A percentile compares a stretch with the other conserved stretches of the same genome.
Evolutionary conservation across 2,113 vertebrate species (phyloP).

Genomic region (Antechinus stuartii): DNA sequence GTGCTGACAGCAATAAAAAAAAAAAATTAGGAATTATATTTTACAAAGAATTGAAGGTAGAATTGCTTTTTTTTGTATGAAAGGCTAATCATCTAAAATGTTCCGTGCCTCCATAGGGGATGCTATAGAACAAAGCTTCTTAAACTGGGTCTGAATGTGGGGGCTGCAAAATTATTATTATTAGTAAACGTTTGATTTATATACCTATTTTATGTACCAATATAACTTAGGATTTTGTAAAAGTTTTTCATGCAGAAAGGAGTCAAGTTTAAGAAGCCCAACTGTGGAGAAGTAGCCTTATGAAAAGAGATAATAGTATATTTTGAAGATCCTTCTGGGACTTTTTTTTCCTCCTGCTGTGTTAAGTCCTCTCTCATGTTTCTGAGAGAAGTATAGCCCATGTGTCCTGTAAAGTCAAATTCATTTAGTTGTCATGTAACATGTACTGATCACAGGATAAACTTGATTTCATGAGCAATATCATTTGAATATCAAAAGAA

Average conservation of each 20-base stretch:
- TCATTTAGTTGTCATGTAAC: constrained; percentile 5
- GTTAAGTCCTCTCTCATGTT: not conserved
- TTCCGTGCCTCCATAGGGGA: not conserved
- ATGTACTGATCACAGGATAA: not conserved
- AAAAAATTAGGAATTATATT: not conserved
- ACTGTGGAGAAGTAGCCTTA: not conserved
- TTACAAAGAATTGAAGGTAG: not conserved
- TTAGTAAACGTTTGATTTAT: too few relatives aligned
- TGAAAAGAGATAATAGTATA: not conserved
- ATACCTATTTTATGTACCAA: too few relatives aligned
- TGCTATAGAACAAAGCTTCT: not conserved
- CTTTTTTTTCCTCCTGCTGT: not conserved
- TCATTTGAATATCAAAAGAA: not conserved
- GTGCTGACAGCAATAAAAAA: not conserved
- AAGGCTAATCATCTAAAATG: not conserved
- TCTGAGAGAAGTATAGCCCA: not conserved
- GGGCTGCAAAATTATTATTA: too few relatives aligned
- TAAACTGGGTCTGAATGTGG: too few relatives aligned
- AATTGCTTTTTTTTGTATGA: not conserved
- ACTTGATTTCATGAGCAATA: not conserved
- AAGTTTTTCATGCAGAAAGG: too few relatives aligned
- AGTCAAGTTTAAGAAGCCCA: too few relatives aligned
- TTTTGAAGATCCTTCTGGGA: not conserved
- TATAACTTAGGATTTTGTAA: too few relatives aligned
- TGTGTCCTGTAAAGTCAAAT: not conserved